Conservation (phyloP, 2,113 vertebrate species). For the Clinocottus analis region DNA sequence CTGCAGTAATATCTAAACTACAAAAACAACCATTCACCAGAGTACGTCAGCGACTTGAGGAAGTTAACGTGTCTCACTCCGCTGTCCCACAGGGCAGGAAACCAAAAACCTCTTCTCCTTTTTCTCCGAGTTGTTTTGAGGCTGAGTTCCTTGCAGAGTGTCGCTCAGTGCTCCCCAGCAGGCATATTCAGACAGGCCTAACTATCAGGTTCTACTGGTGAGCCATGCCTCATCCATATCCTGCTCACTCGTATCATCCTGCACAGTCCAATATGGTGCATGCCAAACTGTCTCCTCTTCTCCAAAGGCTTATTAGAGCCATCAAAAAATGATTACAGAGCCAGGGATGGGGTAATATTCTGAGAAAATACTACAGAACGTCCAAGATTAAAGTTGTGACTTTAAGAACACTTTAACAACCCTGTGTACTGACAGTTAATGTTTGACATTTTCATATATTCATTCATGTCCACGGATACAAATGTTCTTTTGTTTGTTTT, state of each 20-base stretch:
- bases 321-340: no score
- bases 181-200: conserved; percentile 64
- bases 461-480: no score
- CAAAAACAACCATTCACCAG: conserved; percentile 34
- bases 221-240: conserved; percentile 43
- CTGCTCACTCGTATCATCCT: conserved; percentile 27
- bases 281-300: conserved; percentile 32
- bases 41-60: conserved; percentile 39
- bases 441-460: no score
- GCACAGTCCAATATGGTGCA: conserved; percentile 24
- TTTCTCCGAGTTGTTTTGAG: conserved; percentile 19
- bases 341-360: no score
- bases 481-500: no score
- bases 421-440: no score
- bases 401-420: no score
- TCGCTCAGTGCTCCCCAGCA: conserved; percentile 15
- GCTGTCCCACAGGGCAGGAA: conserved; percentile 69
- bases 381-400: no score
- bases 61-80: conserved; percentile 53
- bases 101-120: conserved; percentile 64
- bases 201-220: conserved; percentile 55
- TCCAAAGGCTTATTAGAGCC: no score
- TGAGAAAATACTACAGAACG: no score
- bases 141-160: conserved; percentile 22
- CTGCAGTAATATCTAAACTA: not conserved